A percentile compares a stretch with the other conserved stretches of the same genome.
These are phyloP conservation scores for Hyposmocoma kahamanoa DNA, from an alignment of 1,140 invertebrate genomes.

Conservation along the genomic window DNA sequence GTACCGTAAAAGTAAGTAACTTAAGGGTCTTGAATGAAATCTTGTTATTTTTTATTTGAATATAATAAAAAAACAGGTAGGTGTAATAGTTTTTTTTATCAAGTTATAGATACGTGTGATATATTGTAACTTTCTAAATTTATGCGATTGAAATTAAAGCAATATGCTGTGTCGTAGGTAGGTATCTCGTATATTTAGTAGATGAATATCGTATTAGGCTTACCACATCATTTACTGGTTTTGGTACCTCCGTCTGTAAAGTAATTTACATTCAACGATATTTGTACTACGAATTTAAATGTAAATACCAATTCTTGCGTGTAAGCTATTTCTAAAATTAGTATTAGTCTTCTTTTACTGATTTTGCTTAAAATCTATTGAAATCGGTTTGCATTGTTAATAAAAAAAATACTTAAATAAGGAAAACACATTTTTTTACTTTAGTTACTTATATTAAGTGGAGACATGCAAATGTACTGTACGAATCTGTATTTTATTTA, in stretches of 20 bases:
- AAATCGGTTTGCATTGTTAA: no score
- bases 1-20: no score
- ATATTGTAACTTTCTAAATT: slow-evolving; percentile 26
- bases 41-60: no score
- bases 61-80: no score
- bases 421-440: no score
- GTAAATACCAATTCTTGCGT: not conserved
- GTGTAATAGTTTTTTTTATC: no score
- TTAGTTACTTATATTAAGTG: not conserved
- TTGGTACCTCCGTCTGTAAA: slow-evolving; percentile 10
- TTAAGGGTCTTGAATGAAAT: no score
- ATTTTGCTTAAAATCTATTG: no score
- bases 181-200: slow-evolving; percentile 8
- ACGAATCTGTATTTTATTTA: slow-evolving; percentile 26
- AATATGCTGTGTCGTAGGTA: slow-evolving; percentile 15
- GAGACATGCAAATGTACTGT: slow-evolving; percentile 24
- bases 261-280: not conserved
- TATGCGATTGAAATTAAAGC: slow-evolving; percentile 20
- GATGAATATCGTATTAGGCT: slow-evolving; percentile 30
- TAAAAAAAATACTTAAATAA: no score
- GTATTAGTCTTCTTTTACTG: no score
- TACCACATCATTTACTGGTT: slow-evolving; percentile 37
- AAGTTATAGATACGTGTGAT: no score
- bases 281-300: slow-evolving; percentile 3
- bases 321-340: no score